These are phyloP conservation scores for Hoplias malabaricus DNA, from an alignment of 2,113 vertebrate species.

Conservation along the genomic window DNA sequence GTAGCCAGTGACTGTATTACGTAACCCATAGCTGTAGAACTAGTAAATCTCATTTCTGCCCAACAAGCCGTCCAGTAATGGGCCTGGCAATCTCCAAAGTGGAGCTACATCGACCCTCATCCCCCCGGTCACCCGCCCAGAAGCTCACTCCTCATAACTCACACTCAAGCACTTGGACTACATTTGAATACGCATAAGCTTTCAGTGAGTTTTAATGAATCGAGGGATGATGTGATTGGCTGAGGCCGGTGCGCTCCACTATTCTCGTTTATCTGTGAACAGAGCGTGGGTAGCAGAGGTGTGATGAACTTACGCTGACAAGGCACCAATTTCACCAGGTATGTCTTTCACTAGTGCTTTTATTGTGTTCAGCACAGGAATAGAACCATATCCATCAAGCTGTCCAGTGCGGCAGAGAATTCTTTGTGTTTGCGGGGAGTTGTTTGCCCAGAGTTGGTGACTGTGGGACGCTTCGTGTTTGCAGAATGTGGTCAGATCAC, in stretches of 20 bases:
- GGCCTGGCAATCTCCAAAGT: constrained; percentile 53
- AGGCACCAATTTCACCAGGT: constrained; percentile 49
- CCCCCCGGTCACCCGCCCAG: neutral
- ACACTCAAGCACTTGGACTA: constrained; percentile 25
- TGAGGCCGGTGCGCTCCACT: constrained; percentile 32
- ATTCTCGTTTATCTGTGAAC: neutral
- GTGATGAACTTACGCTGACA: constrained; percentile 12
- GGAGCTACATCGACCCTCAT: constrained; percentile 47
- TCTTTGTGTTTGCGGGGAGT: constrained; percentile 60
- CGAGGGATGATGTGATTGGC: constrained; percentile 15
- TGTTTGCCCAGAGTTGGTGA: constrained; percentile 53
- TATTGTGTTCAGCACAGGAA: constrained; percentile 56
- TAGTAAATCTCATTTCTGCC: constrained; percentile 36
- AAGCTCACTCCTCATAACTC: constrained; percentile 43
- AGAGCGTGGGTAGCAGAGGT: neutral
- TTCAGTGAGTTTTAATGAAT: constrained; percentile 27
- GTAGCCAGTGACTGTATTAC: neutral
- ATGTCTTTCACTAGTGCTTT: constrained; percentile 47
- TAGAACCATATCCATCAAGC: constrained; percentile 55
- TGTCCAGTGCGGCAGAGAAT: constrained; percentile 50
- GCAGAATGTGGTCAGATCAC: neutral
- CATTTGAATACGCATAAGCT: constrained; percentile 42
- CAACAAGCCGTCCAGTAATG: constrained; percentile 30
- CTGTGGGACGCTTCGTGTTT: constrained; percentile 6
- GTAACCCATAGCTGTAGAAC: neutral